phyloP scores from a whole-genome alignment of 1,140 invertebrate genomes.

The Drosophila obscura region DNA sequence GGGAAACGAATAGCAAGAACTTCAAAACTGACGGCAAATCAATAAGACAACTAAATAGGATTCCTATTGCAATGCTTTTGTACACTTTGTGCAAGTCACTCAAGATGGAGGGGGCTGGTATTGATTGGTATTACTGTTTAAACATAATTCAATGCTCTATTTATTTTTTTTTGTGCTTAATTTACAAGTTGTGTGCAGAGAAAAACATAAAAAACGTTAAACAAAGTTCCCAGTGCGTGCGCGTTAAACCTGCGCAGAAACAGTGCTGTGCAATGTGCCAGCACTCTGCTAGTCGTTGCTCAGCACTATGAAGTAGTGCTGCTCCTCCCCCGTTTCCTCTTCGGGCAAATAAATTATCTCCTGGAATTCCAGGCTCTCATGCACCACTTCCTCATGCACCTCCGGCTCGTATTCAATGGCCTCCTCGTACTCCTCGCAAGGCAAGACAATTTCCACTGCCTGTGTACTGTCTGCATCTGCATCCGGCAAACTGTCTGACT shows the following conservation, averaged over 20 bases:
- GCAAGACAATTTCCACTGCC: background rate
- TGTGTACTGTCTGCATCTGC: no score
- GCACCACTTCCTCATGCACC: background rate
- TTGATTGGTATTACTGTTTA: slow-evolving; percentile 3
- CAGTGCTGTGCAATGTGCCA: slow-evolving; percentile 9
- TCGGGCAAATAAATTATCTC: slow-evolving; percentile 29
- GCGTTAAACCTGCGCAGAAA: slow-evolving; percentile 43
- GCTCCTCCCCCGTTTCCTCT: slow-evolving; percentile 9
- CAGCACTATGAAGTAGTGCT: slow-evolving; percentile 25
- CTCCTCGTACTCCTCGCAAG: no score
- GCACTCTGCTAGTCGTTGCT: slow-evolving; percentile 4
- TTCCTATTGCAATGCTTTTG: slow-evolving; percentile 28
- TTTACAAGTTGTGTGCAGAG: slow-evolving; percentile 50
- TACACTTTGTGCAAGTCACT: slow-evolving; percentile 11
- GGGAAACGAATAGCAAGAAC: slow-evolving; percentile 6
- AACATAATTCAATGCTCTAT: slow-evolving; percentile 24
- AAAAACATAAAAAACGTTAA: slow-evolving; percentile 63
- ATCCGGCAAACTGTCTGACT: background rate
- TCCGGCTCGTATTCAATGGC: slow-evolving; percentile 14
- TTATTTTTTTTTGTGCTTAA: slow-evolving; percentile 42
- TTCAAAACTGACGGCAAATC: slow-evolving; percentile 47
- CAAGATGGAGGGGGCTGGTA: background rate
- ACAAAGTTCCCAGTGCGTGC: slow-evolving; percentile 43
- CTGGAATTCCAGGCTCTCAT: slow-evolving; percentile 12
- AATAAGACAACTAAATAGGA: slow-evolving; percentile 46